Percentiles rank a stretch among this genome's conserved stretches.
These are phyloP conservation scores for Axea sp. DNA, from an alignment of 2,888 invertebrate genomes.

Conservation along the genomic window DNA sequence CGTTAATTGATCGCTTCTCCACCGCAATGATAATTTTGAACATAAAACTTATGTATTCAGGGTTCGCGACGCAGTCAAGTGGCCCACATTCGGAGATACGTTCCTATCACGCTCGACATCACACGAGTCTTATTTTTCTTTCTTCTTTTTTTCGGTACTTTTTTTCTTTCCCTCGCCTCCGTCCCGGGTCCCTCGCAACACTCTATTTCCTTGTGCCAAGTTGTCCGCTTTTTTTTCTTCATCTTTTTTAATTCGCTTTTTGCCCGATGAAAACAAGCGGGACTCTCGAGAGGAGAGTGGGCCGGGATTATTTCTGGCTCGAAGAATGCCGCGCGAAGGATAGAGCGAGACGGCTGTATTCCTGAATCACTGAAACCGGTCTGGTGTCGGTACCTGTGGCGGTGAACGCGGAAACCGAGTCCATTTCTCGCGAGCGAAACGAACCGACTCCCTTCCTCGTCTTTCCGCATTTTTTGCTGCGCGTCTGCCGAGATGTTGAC, in stretches of 20 bases:
- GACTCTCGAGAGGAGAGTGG: slow-evolving; percentile 49
- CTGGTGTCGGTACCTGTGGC: slow-evolving; percentile 57
- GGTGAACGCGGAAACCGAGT: slow-evolving; percentile 72
- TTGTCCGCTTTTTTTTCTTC: slow-evolving; percentile 28
- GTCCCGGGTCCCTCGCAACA: slow-evolving; percentile 1
- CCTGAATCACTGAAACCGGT: slow-evolving; percentile 73
- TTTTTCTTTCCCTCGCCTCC: not conserved
- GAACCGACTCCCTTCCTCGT: slow-evolving; percentile 60
- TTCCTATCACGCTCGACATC: slow-evolving; percentile 16
- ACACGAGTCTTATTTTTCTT: slow-evolving; percentile 6
- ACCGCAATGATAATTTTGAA: no score
- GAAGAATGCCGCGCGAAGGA: slow-evolving; percentile 26
- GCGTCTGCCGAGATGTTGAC: slow-evolving; percentile 39
- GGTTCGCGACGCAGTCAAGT: slow-evolving; percentile 2
- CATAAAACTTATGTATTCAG: not conserved
- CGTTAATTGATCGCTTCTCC: no score
- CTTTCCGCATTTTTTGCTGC: slow-evolving; percentile 34
- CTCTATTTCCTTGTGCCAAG: slow-evolving; percentile 38
- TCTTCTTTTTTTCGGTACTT: slow-evolving; percentile 1
- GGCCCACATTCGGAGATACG: slow-evolving; percentile 39
- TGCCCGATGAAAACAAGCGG: slow-evolving; percentile 41
- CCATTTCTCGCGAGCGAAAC: slow-evolving; percentile 64
- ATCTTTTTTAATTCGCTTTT: slow-evolving; percentile 36
- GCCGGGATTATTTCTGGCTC: slow-evolving; percentile 44
- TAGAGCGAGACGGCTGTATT: slow-evolving; percentile 41